Base-by-base conservation (phyloP, 2,113 vertebrate species). In the Cisticola juncidis region DNA sequence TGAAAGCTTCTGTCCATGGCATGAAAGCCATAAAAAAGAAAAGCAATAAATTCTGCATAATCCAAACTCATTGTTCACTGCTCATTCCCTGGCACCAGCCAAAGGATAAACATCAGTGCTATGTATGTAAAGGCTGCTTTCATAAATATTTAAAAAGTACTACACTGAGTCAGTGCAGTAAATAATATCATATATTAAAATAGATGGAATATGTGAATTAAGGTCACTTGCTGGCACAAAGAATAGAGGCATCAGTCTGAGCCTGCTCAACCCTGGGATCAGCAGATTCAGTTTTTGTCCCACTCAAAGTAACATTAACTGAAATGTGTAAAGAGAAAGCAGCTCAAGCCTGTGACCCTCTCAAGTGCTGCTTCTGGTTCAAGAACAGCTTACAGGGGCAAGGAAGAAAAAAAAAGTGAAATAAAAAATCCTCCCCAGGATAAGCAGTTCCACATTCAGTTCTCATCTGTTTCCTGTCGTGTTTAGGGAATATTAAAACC, bases 41-140 rank as follows among this genome's bases (percentile, higher is more conserved):
- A 88, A 91, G 72, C 54, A 92, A 20, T 94, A 94, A 95, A 45
- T 87, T 84, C 61, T 92, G 92, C 40, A 92, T 93, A 74, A 93
- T 73, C 73, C 42, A 4, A 79, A 80, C 48, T 79, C 84, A 86
- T 94, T 95, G 69, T 94, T 95, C 72, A 5, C 48, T 83, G 47
- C 29, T 85, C 87, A 16, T 53, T 86, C 38, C 50, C 47, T 62
- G 60, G 54, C 87, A 92, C 20, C 70, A 89, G 70, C 38, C 40
- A 87, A 57, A 71, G 82, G 92, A 89, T 31, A 94, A 94, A 87
- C 69, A 89, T 38, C 40, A 89, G 42, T 69, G 25, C 9, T 33
- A 4, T 57, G 66, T 58, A 62, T 31, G 61, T 88, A 95, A 90
- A 66, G 26, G 68, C n/a, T 77, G 42, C 70, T 81, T 91, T 54